Evolutionary conservation across 2,797 vertebrate genomes (phyloP).

Genomic region (Hippocampus kuda): DNA sequence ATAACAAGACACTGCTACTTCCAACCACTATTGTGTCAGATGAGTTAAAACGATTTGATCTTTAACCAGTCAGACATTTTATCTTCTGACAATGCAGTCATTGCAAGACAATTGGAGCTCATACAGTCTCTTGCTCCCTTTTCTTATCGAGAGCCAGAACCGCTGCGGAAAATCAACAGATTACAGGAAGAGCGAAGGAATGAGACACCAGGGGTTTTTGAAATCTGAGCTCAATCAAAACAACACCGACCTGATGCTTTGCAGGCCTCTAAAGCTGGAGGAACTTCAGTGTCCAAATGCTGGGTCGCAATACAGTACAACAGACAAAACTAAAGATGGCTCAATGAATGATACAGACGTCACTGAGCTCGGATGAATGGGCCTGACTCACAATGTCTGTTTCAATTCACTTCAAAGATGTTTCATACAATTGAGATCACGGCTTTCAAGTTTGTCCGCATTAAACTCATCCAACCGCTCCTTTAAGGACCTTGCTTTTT

Average conservation of each 20-base stretch:
- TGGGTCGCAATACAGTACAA: slow-evolving; percentile 7
- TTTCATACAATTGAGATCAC: neutral
- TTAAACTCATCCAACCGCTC: neutral
- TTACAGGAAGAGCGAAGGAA: slow-evolving; percentile 49
- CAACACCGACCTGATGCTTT: slow-evolving; percentile 29
- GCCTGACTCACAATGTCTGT: neutral
- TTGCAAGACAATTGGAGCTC: slow-evolving; percentile 15
- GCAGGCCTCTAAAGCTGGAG: slow-evolving; percentile 34
- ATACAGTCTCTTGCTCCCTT: slow-evolving; percentile 17
- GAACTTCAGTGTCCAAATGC: slow-evolving; percentile 40
- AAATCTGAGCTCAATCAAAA: slow-evolving; percentile 53
- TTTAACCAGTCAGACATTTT: slow-evolving; percentile 15
- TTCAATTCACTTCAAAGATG: neutral
- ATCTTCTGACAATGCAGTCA: slow-evolving; percentile 8
- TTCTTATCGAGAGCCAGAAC: slow-evolving; percentile 33
- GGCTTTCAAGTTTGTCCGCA: neutral
- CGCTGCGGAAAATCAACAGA: slow-evolving; percentile 36
- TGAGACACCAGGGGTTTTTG: slow-evolving; percentile 45
- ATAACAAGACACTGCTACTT: neutral
- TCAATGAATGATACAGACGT: neutral
- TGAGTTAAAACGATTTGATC: slow-evolving; percentile 14
- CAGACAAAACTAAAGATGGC: neutral
- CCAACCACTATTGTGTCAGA: slow-evolving; percentile 1
- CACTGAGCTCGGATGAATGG: neutral
- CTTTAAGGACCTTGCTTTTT: neutral